Conservation (phyloP, 2,113 vertebrate genomes). For the Miniopterus natalensis region DNA sequence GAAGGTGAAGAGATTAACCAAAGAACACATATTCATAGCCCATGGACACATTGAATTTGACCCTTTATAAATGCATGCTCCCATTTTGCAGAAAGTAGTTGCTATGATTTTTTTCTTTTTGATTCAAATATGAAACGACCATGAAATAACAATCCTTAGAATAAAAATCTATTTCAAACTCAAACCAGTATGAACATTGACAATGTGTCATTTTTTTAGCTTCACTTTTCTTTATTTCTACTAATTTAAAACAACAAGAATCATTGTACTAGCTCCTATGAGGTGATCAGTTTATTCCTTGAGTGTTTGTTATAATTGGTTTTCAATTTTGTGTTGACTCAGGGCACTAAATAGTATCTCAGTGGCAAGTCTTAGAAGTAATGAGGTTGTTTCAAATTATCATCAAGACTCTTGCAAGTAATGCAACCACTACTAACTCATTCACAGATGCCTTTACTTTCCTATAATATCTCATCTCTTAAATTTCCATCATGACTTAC, state of each 20-base stretch:
- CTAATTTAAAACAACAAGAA: neutral
- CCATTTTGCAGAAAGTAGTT: conserved; percentile 2
- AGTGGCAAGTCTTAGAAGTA: neutral
- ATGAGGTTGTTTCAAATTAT: neutral
- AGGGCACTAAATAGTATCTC: neutral
- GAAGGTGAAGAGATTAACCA: neutral
- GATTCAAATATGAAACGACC: neutral
- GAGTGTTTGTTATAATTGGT: conserved; percentile 19
- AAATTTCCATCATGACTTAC: neutral
- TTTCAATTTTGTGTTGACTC: conserved; percentile 6
- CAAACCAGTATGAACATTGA: neutral
- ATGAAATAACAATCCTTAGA: neutral
- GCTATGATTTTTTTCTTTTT: neutral
- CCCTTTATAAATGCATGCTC: neutral
- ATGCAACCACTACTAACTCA: neutral
- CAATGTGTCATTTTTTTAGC: neutral
- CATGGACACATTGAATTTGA: neutral
- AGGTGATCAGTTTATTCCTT: neutral
- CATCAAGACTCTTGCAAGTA: neutral
- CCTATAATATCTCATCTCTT: neutral
- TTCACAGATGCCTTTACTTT: neutral
- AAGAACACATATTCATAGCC: neutral
- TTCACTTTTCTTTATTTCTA: neutral
- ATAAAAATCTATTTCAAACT: conserved; percentile 20
- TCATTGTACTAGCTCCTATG: neutral